These are phyloP conservation scores for Poliocrania exsul DNA, from an alignment of 2,797 vertebrate species.

Conservation along the genomic window DNA sequence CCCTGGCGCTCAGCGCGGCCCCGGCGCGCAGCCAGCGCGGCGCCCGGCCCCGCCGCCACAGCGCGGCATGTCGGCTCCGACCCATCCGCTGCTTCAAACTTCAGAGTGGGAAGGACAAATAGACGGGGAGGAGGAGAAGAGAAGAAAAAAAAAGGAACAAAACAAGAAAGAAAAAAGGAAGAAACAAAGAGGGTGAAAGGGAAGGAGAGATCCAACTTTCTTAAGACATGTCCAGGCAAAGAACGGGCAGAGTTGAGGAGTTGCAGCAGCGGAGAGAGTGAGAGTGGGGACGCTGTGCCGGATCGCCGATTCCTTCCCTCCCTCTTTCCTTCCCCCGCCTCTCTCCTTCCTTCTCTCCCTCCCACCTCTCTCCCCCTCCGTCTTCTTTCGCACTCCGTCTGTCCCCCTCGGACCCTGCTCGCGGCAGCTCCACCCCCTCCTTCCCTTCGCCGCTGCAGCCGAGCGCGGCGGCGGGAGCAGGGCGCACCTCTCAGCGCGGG, in stretches of 20 bases:
- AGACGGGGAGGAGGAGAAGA: not conserved
- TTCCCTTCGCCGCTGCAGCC: not conserved
- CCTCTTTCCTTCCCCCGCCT: not conserved
- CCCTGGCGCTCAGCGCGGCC: conserved; percentile 45
- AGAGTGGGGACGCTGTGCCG: not conserved
- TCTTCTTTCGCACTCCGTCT: conserved; percentile 23
- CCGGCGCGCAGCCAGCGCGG: conserved; percentile 23
- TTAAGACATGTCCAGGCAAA: conserved; percentile 76
- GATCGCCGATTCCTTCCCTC: conserved; percentile 10
- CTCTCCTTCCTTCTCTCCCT: not conserved
- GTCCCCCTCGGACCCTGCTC: conserved; percentile 41
- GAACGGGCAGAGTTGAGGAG: conserved; percentile 57
- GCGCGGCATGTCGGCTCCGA: conserved; percentile 50
- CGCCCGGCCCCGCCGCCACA: conserved; percentile 31
- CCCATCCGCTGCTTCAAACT: not conserved
- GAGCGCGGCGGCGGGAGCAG: not conserved
- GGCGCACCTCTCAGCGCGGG: not conserved
- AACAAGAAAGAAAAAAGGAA: accelerated
- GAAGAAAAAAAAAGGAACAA: accelerated
- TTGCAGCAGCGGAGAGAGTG: conserved; percentile 32
- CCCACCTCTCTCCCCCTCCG: conserved; percentile 27
- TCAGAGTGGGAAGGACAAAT: not conserved
- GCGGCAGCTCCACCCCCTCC: conserved; percentile 43
- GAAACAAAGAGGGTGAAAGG: not conserved
- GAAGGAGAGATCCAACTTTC: conserved; percentile 65